Evolutionary conservation across 2,113 vertebrate genomes (phyloP).

Genomic region (Tachuris rubrigastra): DNA sequence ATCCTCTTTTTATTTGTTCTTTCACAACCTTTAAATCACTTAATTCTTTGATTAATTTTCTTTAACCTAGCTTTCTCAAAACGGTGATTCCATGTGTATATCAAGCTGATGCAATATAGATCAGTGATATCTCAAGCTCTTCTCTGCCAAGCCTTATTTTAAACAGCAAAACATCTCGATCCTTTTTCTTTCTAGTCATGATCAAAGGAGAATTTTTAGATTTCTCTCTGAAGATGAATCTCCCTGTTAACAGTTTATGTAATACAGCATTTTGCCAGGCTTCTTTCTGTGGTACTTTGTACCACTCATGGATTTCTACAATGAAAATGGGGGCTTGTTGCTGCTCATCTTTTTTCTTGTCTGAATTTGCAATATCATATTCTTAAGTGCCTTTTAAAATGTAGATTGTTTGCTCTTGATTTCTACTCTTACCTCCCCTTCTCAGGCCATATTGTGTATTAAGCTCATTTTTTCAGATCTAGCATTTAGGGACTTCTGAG

Average conservation of each 20-base stretch:
- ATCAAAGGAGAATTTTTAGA: constrained; percentile 23
- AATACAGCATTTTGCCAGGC: neutral
- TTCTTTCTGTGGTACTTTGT: neutral
- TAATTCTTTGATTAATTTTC: neutral
- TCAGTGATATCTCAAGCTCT: neutral
- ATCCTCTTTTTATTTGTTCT: neutral
- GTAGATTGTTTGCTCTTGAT: neutral
- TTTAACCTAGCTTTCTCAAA: neutral
- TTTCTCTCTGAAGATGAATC: neutral
- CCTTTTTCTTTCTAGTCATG: neutral
- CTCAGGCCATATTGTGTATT: neutral
- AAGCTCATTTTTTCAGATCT: neutral
- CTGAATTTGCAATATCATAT: neutral
- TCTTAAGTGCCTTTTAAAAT: neutral
- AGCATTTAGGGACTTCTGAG: neutral
- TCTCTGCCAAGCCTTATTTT: constrained; percentile 7
- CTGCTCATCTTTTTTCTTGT: neutral
- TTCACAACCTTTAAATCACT: neutral
- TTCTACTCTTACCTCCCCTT: neutral
- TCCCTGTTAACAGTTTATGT: neutral
- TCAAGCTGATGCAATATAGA: neutral
- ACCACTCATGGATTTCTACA: neutral
- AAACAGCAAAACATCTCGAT: constrained; percentile 2
- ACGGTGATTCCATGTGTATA: neutral
- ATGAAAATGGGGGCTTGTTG: neutral